These are phyloP conservation scores for Agrypnus murinus DNA, from an alignment of 2,888 invertebrate species.

Conservation along the genomic window DNA sequence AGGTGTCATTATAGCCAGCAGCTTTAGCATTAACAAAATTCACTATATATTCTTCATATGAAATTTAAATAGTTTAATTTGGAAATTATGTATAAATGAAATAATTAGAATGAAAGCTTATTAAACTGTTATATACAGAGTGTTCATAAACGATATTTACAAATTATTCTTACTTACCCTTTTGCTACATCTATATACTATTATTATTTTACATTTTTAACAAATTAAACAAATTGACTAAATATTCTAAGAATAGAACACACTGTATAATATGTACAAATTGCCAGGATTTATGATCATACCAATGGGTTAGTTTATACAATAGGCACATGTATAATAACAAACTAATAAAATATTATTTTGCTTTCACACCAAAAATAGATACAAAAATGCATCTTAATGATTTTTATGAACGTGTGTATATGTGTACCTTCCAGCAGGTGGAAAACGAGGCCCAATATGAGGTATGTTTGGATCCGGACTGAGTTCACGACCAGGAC, in stretches of 20 bases:
- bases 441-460: conserved; percentile 92
- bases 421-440: conserved; percentile 83
- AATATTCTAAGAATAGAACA: conserved; percentile 37
- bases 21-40: no score
- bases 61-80: no score
- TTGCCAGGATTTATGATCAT: neutral
- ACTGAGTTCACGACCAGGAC: conserved; percentile 88
- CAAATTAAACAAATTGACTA: conserved; percentile 16
- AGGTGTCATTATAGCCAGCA: no score
- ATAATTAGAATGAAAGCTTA: conserved; percentile 8
- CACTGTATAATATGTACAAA: conserved; percentile 41
- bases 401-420: conserved; percentile 6
- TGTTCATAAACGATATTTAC: conserved; percentile 21
- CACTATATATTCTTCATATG: no score
- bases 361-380: neutral
- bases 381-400: neutral
- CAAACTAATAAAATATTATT: no score
- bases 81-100: conserved; percentile 16
- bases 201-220: conserved; percentile 2
- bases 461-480: conserved; percentile 90
- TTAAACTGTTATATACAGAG: conserved; percentile 18
- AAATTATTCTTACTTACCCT: neutral
- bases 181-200: neutral
- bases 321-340: no score
- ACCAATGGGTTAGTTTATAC: neutral